Evolutionary conservation across 2,888 invertebrate species (phyloP).

Genomic region (Eupithecia vulgata): DNA sequence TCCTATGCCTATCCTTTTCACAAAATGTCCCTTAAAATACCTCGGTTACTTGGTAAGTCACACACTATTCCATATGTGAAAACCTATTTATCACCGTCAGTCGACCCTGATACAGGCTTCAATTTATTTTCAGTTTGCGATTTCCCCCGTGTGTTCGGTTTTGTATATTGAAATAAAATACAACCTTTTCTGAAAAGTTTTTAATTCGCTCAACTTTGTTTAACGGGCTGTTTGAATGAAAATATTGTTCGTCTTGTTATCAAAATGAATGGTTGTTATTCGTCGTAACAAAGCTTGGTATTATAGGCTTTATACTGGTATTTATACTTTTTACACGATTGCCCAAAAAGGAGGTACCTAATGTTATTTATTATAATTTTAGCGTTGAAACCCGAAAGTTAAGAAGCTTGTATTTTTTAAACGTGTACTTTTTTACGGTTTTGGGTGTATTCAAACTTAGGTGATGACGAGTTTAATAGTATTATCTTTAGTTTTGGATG

Average conservation of each 20-base stretch:
- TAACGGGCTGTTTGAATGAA: slow-evolving; percentile 9
- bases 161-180: slow-evolving; percentile 55
- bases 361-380: too few relatives aligned
- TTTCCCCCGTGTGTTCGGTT: slow-evolving; percentile 69
- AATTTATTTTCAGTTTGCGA: slow-evolving; percentile 72
- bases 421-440: too few relatives aligned
- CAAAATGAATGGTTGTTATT: neutral
- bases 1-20: too few relatives aligned
- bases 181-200: slow-evolving; percentile 44
- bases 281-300: neutral
- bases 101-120: slow-evolving; percentile 57
- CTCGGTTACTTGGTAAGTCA: neutral
- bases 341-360: neutral
- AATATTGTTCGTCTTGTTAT: slow-evolving; percentile 18
- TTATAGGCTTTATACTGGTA: neutral
- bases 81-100: slow-evolving; percentile 65
- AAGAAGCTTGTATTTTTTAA: too few relatives aligned
- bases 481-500: too few relatives aligned
- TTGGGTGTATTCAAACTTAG: too few relatives aligned
- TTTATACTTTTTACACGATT: neutral
- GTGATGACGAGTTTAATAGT: too few relatives aligned
- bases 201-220: slow-evolving; percentile 45
- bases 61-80: neutral
- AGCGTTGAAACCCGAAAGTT: too few relatives aligned
- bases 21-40: too few relatives aligned